Base-by-base conservation (phyloP, 2,888 invertebrate species). In the Mystacides longicornis region DNA sequence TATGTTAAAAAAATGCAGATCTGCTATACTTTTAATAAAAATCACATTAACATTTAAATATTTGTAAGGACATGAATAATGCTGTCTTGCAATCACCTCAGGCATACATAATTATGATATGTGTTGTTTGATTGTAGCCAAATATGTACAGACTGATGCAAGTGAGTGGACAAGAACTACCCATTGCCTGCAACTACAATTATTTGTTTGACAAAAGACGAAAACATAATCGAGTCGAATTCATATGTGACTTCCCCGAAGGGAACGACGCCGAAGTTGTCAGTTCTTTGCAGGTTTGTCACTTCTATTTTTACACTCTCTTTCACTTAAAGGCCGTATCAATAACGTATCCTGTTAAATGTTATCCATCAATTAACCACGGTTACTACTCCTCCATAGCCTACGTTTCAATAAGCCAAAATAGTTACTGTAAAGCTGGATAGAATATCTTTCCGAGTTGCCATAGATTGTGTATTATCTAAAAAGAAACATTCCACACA, bases 91-190 rank as follows among this genome's bases (percentile, higher is more conserved):
- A 11, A 43, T 5, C 43, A 18, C 7, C 7, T 18, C 7, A 43
- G 5, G 20, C 9, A 45, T 14, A 37, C 4, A 37, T 37, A 37
- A 7, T 3, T 37, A 7, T 37, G 14, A 7, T 37, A n/a, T 14
- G 14, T 37, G 4, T 37, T 37, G 27, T 37, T 45, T 3, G 18
- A 45, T 45, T 77, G 21, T 77, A 93, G 89, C 93, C 94, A 47
- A 89, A 89, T 70, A 81, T 93, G 71, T 93, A 92, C 70, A 78
- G 93, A 63, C 74, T 93, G 64, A 93, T 93, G 91, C 93, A 93
- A 71, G 79, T 87, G 67, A 90, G 89, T 63, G 83, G 86, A 64
- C 89, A 91, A 63, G 81, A 85, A 60, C 87, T 91, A 64, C 89
- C 91, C 1, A 82, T 86, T 50, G 89, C 88, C 2, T 86, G 87